Conservation (phyloP, 2,888 invertebrate species). For the Stratiomys singularior region DNA sequence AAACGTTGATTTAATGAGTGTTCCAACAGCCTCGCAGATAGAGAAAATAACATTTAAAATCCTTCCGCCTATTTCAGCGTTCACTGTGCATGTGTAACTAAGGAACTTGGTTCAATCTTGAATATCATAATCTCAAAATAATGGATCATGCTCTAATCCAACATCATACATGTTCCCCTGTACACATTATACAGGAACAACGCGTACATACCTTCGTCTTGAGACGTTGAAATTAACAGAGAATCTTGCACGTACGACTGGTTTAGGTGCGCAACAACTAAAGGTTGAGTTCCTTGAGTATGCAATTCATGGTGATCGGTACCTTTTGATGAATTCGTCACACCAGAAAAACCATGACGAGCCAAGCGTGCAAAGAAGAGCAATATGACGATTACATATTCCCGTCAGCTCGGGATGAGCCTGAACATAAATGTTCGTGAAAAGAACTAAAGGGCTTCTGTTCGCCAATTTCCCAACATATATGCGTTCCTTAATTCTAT, state of each 20-base stretch:
- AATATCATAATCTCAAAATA: constrained; percentile 28
- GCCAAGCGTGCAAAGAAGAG: constrained; percentile 41
- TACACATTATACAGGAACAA: not conserved
- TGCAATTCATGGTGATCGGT: constrained; percentile 43
- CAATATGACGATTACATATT: not conserved
- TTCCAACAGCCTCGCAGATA: no score
- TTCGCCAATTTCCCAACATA: no score
- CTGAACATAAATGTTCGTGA: no score
- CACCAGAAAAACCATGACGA: constrained; percentile 47
- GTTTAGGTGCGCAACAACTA: not conserved
- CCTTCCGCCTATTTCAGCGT: not conserved
- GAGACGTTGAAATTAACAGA: not conserved
- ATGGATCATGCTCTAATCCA: constrained; percentile 25
- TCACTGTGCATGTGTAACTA: not conserved
- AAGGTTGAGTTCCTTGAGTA: not conserved
- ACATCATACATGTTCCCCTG: not conserved
- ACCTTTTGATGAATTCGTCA: constrained; percentile 51
- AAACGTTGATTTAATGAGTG: no score
- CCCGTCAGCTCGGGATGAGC: no score
- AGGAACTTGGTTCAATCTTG: not conserved
- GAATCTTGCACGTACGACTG: constrained; percentile 15
- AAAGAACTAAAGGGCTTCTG: no score
- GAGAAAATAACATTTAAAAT: no score
- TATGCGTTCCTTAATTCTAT: no score
- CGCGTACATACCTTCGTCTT: not conserved